Evolutionary conservation across 2,888 invertebrate species (phyloP).

Genomic region (Nineta flava): DNA sequence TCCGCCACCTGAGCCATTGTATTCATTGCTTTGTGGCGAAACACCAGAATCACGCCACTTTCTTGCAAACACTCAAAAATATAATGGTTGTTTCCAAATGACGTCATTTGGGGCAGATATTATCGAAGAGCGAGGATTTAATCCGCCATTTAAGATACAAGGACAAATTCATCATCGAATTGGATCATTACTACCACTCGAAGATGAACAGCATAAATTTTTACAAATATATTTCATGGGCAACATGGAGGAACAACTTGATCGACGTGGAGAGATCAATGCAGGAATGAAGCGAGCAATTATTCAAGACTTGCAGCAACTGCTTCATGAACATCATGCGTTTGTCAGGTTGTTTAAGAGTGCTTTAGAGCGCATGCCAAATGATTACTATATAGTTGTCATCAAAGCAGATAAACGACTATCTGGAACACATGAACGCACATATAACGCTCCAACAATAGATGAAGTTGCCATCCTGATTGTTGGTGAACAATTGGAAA

Average conservation of each 20-base stretch:
- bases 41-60: too few relatives aligned
- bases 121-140: conserved; percentile 7
- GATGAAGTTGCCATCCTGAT: conserved; percentile 23
- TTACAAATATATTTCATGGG: too few relatives aligned
- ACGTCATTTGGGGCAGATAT: conserved; percentile 14
- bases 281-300: conserved; percentile 16
- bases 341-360: conserved; percentile 18
- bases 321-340: too few relatives aligned
- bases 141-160: conserved; percentile 9
- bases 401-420: conserved; percentile 21
- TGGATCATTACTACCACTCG: conserved; percentile 10
- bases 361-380: conserved; percentile 15
- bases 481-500: conserved; percentile 20
- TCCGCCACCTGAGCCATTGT: conserved; percentile 9
- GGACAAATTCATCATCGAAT: conserved; percentile 12
- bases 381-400: conserved; percentile 17
- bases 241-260: conserved; percentile 12
- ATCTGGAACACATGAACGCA: conserved; percentile 17
- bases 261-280: conserved; percentile 1
- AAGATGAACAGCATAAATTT: conserved; percentile 12
- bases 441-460: conserved; percentile 22
- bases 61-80: too few relatives aligned
- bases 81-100: too few relatives aligned
- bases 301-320: conserved; percentile 15
- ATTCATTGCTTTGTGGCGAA: conserved; percentile 6